A percentile compares a stretch with the other conserved stretches of the same genome.
Evolutionary conservation across 2,888 invertebrate species (phyloP).

Genomic region (Drosophila ustulata): DNA sequence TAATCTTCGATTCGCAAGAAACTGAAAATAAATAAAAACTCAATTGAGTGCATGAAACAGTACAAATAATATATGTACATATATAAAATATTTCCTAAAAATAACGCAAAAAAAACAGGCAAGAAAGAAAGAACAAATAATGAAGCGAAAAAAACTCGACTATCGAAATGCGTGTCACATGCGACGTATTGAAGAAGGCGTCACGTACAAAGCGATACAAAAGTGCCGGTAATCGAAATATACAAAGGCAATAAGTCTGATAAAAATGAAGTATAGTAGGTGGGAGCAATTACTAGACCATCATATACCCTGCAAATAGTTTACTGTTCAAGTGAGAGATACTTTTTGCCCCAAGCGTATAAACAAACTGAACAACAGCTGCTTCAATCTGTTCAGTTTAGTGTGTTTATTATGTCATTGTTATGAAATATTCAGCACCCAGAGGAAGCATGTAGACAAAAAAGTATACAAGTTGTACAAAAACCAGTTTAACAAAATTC

Average conservation of each 20-base stretch:
- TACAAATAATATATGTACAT: conserved; percentile 40
- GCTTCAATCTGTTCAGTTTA: not conserved
- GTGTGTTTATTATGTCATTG: not conserved
- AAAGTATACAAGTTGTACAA: not conserved
- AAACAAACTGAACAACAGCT: not conserved
- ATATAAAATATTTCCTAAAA: conserved; percentile 13
- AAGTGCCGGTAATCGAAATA: conserved; percentile 67
- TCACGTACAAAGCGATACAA: conserved; percentile 61
- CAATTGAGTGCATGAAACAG: conserved; percentile 40
- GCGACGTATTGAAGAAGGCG: conserved; percentile 45
- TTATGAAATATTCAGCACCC: not conserved
- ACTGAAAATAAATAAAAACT: conserved; percentile 32
- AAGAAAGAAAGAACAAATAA: not conserved
- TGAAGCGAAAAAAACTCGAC: conserved; percentile 1
- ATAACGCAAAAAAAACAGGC: conserved; percentile 14
- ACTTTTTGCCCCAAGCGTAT: no score
- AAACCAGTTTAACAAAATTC: not conserved
- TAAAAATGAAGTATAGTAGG: conserved; percentile 15
- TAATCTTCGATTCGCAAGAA: conserved; percentile 17
- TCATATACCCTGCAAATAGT: conserved; percentile 10
- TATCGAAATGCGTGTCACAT: conserved; percentile 69
- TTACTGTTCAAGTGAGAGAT: not conserved
- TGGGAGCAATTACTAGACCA: not conserved
- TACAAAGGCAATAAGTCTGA: conserved; percentile 35
- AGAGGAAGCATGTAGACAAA: not conserved